Conservation (phyloP, 2,888 invertebrate genomes). For the Apeira syringaria region DNA sequence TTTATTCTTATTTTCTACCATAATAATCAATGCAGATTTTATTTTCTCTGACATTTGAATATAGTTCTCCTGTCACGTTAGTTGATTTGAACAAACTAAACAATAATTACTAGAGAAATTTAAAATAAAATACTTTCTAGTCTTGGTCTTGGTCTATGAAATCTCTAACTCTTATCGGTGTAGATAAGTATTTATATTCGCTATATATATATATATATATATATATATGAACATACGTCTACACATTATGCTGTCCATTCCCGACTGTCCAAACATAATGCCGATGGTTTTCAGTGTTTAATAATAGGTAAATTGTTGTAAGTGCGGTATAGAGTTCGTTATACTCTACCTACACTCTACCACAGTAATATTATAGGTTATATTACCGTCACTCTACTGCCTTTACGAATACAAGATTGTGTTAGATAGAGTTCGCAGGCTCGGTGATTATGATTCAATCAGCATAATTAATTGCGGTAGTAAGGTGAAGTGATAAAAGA, state of each 20-base stretch:
- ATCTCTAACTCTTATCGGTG: conserved; percentile 13
- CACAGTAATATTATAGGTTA: too few relatives aligned
- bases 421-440: conserved; percentile 22
- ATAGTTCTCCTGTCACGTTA: too few relatives aligned
- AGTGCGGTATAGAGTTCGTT: conserved; percentile 16
- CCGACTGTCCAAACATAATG: conserved; percentile 51
- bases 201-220: too few relatives aligned
- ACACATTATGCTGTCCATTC: conserved; percentile 46
- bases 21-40: too few relatives aligned
- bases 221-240: conserved; percentile 36
- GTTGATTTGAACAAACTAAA: too few relatives aligned
- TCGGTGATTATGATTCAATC: conserved; percentile 21
- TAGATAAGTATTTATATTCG: conserved; percentile 36
- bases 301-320: conserved; percentile 41
- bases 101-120: too few relatives aligned
- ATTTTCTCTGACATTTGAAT: too few relatives aligned
- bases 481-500: conserved; percentile 12
- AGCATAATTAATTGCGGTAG: conserved; percentile 12
- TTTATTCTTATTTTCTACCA: too few relatives aligned
- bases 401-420: conserved; percentile 17
- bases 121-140: too few relatives aligned
- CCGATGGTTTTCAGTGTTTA: conserved; percentile 49
- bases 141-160: too few relatives aligned
- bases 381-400: too few relatives aligned
- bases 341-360: conserved; percentile 16